Evolutionary conservation across 2,888 invertebrate species (phyloP), one percentile per base, ranked within the genome.

Genomic region (Rhodophaea formosa): DNA sequence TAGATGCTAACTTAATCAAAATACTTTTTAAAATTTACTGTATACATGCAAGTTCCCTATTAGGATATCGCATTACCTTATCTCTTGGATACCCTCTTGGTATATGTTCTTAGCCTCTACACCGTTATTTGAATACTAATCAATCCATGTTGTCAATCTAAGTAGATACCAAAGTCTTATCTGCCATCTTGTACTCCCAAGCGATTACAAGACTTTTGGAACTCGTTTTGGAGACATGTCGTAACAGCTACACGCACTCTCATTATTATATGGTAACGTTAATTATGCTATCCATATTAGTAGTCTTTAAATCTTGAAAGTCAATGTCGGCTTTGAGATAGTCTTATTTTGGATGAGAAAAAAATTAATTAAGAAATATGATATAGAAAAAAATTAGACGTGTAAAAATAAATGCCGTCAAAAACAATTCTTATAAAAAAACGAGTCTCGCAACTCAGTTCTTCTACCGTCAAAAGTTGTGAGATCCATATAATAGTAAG

Each of bases 111-210:
- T 35, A 16, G 8, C 8, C 23, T 45, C 16, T 16, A 44, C 8
- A 45, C 30, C 29, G n/a, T 47, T 44, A 42, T 15, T 44, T 14
- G 15, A 51, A 49, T 32, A 32, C 51, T 51, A 8, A 51, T 51
- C 51, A 51, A 51, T 35, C n/a, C 15, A 51, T 8, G 30, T 32
- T 39, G 51, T 39, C 51, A 16, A 15, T 51, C 16, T 35, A 8
- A 35, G 6, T 6, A 12, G 29, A 12, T 35, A 51, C 35, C 12
- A 17, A 32, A 3, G 10, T 10, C 1, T 32, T 39, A 51, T 35
- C 51, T 51, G 15, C 16, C 51, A 35, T 17, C 35, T 7, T 49
- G 51, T 3, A 17, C 35, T n/a, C 39, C 1, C 12, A 35, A 12
- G 5, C 35, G 14, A 51, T 35, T 51, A 35, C 49, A 49, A 49